Evolutionary conservation across 2,113 vertebrate species (phyloP).

Genomic region (Alosa alosa): DNA sequence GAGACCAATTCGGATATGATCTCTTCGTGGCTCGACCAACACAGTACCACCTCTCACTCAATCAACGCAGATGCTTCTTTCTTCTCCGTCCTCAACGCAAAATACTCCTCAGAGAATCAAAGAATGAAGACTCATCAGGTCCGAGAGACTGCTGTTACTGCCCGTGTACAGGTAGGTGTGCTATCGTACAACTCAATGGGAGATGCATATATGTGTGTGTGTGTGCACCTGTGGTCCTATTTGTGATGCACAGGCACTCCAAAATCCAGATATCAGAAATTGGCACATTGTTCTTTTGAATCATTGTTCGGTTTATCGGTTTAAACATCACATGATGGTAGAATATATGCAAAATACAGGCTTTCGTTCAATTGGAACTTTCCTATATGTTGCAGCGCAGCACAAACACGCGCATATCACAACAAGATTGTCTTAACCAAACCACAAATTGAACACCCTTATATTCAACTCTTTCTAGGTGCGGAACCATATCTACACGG

Average conservation of each 20-base stretch:
- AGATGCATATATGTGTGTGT: too few relatives aligned
- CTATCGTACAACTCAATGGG: not conserved
- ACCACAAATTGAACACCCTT: not conserved
- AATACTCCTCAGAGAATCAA: constrained; percentile 78
- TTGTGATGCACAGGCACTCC: too few relatives aligned
- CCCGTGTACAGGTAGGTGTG: constrained; percentile 72
- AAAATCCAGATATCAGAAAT: too few relatives aligned
- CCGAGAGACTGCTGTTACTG: constrained; percentile 72
- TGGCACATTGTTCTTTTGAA: too few relatives aligned
- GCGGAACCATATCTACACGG: constrained; percentile 83
- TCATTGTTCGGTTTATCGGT: too few relatives aligned
- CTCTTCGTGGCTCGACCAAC: constrained; percentile 80
- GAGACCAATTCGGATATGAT: constrained; percentile 86
- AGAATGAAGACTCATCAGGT: constrained; percentile 85
- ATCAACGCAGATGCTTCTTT: constrained; percentile 81
- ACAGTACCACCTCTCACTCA: constrained; percentile 73
- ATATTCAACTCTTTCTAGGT: constrained; percentile 61
- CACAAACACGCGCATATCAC: not conserved
- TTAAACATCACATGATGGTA: not conserved
- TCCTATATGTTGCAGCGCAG: not conserved
- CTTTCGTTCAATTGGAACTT: not conserved
- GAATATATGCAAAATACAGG: too few relatives aligned
- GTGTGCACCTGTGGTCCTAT: too few relatives aligned
- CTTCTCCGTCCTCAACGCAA: constrained; percentile 73
- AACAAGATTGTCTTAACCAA: not conserved